Conservation (phyloP, 2,888 invertebrate genomes). For the Himalopsyche kuldschensis region DNA sequence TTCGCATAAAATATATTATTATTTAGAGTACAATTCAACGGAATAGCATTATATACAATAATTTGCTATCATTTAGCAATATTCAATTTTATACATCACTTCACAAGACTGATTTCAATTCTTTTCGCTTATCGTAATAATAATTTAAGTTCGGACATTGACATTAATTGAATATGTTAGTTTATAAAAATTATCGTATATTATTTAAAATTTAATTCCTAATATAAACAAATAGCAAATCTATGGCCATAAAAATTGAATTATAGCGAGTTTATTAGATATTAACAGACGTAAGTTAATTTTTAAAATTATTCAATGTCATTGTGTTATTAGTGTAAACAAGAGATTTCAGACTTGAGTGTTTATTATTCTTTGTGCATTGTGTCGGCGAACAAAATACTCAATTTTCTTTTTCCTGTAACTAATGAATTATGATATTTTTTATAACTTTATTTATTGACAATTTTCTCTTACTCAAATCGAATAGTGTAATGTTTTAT, state of each 20-base stretch:
- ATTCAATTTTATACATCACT: not conserved
- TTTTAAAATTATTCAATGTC: not conserved
- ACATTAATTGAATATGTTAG: not conserved
- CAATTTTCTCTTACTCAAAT: not conserved
- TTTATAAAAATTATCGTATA: not conserved
- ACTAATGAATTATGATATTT: not conserved
- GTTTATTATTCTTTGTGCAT: not conserved
- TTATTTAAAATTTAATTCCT: not conserved
- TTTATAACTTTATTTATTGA: not conserved
- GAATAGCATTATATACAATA: not conserved
- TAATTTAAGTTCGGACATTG: not conserved
- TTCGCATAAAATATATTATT: conserved; percentile 4
- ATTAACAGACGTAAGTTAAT: not conserved
- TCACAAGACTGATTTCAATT: conserved; percentile 11
- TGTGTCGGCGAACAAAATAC: not conserved
- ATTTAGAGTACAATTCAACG: conserved; percentile 17
- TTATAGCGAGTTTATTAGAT: not conserved
- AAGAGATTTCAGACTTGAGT: not conserved
- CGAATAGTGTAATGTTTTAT: not conserved
- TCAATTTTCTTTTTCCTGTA: not conserved
- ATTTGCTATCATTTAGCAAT: not conserved
- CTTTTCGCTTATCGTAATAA: not conserved
- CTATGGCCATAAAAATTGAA: not conserved
- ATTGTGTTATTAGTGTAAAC: not conserved
- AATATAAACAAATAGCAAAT: not conserved